These are phyloP conservation scores for Neosalanx taihuensis DNA, from an alignment of 2,797 vertebrate species.

Conservation along the genomic window DNA sequence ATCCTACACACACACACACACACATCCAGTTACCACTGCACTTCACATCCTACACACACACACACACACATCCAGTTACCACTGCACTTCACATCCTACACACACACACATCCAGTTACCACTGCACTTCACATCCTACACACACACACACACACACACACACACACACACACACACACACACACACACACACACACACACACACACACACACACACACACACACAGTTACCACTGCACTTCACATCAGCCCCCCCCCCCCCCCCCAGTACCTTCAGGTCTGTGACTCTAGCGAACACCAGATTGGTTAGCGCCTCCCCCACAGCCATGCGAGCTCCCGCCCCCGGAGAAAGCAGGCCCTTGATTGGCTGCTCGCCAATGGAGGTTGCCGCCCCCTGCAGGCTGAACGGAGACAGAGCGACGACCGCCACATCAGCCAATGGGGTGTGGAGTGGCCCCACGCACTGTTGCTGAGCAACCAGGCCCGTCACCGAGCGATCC, in stretches of 20 bases:
- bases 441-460: conserved; percentile 92
- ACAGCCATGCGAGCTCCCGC: conserved; percentile 87
- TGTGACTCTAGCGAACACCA: conserved; percentile 85
- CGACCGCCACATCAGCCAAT: conserved; percentile 87
- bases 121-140: too few relatives aligned
- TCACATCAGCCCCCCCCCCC: too few relatives aligned
- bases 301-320: conserved; percentile 88
- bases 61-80: too few relatives aligned
- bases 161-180: too few relatives aligned
- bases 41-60: background rate
- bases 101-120: too few relatives aligned
- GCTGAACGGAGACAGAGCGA: conserved; percentile 84
- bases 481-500: conserved; percentile 90
- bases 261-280: conserved; percentile 72
- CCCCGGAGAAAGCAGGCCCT: conserved; percentile 82
- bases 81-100: too few relatives aligned
- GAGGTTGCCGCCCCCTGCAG: conserved; percentile 83
- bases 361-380: conserved; percentile 91
- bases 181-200: too few relatives aligned
- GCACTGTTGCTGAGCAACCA: conserved; percentile 95
- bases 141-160: too few relatives aligned
- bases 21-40: background rate
- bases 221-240: too few relatives aligned
- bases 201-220: too few relatives aligned
- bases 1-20: too few relatives aligned